Evolutionary conservation across 2,797 vertebrate genomes (phyloP).

Genomic region (Girardinus metallicus): DNA sequence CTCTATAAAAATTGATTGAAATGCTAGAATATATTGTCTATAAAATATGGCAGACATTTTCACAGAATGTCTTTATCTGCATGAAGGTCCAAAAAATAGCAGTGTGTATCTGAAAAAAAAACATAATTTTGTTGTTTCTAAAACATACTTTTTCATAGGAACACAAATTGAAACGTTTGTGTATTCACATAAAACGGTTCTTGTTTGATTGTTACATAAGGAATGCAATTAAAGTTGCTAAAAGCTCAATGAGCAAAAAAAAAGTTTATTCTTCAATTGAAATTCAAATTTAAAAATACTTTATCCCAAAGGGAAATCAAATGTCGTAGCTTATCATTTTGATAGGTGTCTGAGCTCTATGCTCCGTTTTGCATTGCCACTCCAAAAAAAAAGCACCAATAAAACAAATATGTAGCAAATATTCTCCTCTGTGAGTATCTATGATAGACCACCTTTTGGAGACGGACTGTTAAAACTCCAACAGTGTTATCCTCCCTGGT

Average conservation of each 20-base stretch:
- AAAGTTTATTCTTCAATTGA: neutral
- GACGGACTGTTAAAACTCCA: constrained; percentile 63
- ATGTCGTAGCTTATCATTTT: neutral
- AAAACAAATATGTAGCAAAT: constrained; percentile 26
- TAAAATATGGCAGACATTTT: too few relatives aligned
- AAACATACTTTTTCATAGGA: neutral
- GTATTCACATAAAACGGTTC: neutral
- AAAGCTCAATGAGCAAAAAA: neutral
- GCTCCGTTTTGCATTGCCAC: neutral
- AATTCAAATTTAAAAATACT: neutral
- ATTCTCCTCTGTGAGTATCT: constrained; percentile 23
- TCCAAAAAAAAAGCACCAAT: neutral
- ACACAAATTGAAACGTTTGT: neutral
- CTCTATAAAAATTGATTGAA: neutral
- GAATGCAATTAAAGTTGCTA: neutral
- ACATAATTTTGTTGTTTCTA: neutral
- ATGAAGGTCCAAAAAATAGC: neutral
- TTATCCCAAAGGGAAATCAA: neutral
- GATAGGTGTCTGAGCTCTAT: neutral
- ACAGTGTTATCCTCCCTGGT: constrained; percentile 49
- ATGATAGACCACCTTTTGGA: constrained; percentile 34
- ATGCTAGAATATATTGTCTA: too few relatives aligned
- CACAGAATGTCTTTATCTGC: neutral
- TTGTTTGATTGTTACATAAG: neutral
- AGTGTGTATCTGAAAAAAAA: neutral